Conservation (phyloP, 2,113 vertebrate genomes). For the Synchiropus splendidus region DNA sequence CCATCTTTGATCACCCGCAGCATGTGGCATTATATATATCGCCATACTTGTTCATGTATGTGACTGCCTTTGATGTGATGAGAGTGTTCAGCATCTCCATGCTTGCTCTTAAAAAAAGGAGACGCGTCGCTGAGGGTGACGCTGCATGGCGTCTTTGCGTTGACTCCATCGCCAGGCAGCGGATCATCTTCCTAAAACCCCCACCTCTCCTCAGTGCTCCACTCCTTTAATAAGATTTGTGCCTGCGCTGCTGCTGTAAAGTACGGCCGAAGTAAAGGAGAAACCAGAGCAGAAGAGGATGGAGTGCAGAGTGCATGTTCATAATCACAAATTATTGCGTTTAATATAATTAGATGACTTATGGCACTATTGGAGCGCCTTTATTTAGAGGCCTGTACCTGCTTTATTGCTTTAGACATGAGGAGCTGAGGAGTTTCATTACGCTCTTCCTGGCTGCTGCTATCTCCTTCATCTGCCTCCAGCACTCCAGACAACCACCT, state of each 20-base stretch:
- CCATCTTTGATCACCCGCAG: slow-evolving; percentile 20
- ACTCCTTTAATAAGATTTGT: slow-evolving; percentile 62
- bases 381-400: slow-evolving; percentile 37
- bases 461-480: slow-evolving; percentile 32
- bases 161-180: slow-evolving; percentile 3
- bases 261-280: slow-evolving; percentile 26
- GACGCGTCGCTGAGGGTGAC: slow-evolving; percentile 30
- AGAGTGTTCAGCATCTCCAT: slow-evolving; percentile 1
- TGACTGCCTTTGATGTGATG: slow-evolving; percentile 21
- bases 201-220: slow-evolving; percentile 22
- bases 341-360: slow-evolving; percentile 52
- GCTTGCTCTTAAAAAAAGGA: slow-evolving; percentile 21
- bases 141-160: slow-evolving; percentile 29
- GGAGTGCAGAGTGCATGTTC: slow-evolving; percentile 39
- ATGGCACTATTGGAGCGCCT: slow-evolving; percentile 28
- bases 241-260: slow-evolving; percentile 50
- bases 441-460: slow-evolving; percentile 11
- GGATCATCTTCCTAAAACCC: slow-evolving; percentile 4
- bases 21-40: background rate
- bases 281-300: slow-evolving; percentile 17
- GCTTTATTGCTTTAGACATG: slow-evolving; percentile 29
- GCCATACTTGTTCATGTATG: slow-evolving; percentile 8
- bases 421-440: slow-evolving; percentile 30
- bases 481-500: slow-evolving; percentile 18
- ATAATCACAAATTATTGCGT: slow-evolving; percentile 51